A percentile compares a stretch with the other conserved stretches of the same genome.
phyloP scores from a whole-genome alignment of 1,140 invertebrate species.

The Latrodectus geometricus region DNA sequence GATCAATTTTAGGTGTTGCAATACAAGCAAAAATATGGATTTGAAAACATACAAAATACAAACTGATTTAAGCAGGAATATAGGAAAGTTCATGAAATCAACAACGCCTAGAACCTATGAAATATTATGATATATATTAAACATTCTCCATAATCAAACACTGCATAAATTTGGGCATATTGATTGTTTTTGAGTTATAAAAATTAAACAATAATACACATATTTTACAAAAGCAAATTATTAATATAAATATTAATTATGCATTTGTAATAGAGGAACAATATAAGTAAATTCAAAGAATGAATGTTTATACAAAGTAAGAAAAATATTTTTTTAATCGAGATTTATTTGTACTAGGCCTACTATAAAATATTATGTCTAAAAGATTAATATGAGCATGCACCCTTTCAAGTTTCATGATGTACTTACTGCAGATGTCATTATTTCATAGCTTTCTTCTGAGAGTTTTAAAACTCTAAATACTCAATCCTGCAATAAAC shows the following conservation, averaged over 20 bases:
- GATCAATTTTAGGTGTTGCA: no score
- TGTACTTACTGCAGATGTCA: slow-evolving; percentile 62
- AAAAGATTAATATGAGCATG: slow-evolving; percentile 26
- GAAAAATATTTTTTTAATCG: slow-evolving; percentile 20
- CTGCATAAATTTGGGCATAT: slow-evolving; percentile 57
- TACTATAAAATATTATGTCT: slow-evolving; percentile 33
- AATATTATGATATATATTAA: background rate
- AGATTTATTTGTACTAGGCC: slow-evolving; percentile 56
- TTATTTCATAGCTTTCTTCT: slow-evolving; percentile 61
- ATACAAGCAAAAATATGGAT: no score
- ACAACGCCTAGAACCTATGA: background rate
- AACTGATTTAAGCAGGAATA: no score
- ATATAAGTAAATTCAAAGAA: no score
- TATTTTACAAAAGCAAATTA: background rate
- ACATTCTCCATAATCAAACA: background rate
- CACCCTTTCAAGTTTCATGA: slow-evolving; percentile 11
- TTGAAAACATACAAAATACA: no score
- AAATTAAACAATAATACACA: background rate
- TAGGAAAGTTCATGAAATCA: background rate
- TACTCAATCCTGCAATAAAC: slow-evolving; percentile 29
- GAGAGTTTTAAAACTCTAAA: slow-evolving; percentile 47
- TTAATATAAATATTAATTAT: no score
- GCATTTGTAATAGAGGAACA: no score
- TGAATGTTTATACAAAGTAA: background rate
- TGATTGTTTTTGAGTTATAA: slow-evolving; percentile 26